These are phyloP conservation scores for Venustaconcha ellipsiformis DNA, from an alignment of 1,140 invertebrate species.

Conservation along the genomic window DNA sequence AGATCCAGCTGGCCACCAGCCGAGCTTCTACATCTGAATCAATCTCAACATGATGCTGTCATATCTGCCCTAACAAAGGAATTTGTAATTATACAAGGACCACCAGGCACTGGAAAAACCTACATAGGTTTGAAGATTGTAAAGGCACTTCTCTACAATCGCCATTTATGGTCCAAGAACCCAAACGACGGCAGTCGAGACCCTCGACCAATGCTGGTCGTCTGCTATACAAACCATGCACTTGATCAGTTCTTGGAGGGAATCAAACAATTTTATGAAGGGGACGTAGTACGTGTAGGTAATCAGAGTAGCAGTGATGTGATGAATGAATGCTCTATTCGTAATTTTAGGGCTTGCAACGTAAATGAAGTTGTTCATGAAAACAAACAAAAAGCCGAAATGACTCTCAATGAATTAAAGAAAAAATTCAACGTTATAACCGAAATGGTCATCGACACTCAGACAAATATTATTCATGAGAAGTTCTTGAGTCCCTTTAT, in stretches of 20 bases:
- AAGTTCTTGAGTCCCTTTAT: constrained; percentile 28
- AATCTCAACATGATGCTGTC: constrained; percentile 70
- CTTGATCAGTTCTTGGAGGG: constrained; percentile 88
- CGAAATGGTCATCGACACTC: constrained; percentile 20
- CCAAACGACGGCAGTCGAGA: constrained; percentile 2
- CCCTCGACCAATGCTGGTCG: constrained; percentile 77
- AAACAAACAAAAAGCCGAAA: constrained; percentile 6
- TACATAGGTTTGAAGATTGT: constrained; percentile 66
- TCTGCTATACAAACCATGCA: constrained; percentile 90
- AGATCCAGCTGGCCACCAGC: constrained; percentile 46
- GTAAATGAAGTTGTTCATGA: background rate
- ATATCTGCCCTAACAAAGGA: constrained; percentile 68
- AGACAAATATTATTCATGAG: constrained; percentile 34
- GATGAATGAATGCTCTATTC: constrained; percentile 37
- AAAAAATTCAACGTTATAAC: constrained; percentile 12
- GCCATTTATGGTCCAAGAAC: constrained; percentile 44
- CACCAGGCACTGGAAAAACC: constrained; percentile 65
- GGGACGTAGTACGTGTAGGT: constrained; percentile 78
- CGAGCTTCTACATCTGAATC: constrained; percentile 61
- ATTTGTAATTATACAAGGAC: constrained; percentile 79
- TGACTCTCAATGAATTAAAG: background rate
- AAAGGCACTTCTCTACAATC: constrained; percentile 62
- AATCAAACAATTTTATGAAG: constrained; percentile 46
- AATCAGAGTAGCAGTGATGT: constrained; percentile 74
- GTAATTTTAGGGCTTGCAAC: constrained; percentile 23